Conservation (phyloP, 1,140 invertebrate genomes). For the Bombus difficillimus region DNA sequence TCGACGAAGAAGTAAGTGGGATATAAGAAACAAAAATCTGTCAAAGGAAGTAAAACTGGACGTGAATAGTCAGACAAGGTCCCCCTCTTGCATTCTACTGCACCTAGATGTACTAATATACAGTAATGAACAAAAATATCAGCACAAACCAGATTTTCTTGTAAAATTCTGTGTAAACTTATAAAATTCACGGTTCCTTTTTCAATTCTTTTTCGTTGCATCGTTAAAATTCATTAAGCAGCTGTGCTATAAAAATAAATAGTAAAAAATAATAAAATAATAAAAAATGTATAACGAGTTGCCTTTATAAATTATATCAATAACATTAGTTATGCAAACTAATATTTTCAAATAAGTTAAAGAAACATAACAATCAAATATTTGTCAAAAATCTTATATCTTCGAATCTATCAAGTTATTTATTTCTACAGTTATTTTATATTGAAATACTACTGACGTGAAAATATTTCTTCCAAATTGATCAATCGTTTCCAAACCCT, state of each 20-base stretch:
- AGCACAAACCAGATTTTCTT: not conserved
- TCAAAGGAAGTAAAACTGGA: constrained; percentile 15
- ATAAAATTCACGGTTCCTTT: not conserved
- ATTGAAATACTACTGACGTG: not conserved
- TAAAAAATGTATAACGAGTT: not conserved
- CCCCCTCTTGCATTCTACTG: constrained; percentile 10
- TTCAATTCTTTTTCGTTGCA: not conserved
- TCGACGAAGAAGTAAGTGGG: not conserved
- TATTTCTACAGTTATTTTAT: not conserved
- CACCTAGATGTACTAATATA: constrained; percentile 29
- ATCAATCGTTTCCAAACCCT: not conserved
- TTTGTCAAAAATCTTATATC: too few species aligned
- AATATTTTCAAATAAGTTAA: too few species aligned
- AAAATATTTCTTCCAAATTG: not conserved
- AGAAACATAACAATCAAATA: too few species aligned
- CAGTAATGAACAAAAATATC: not conserved
- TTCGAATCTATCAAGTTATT: too few species aligned
- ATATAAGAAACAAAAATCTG: not conserved
- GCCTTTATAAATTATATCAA: not conserved
- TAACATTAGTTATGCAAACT: not conserved
- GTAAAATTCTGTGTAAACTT: not conserved
- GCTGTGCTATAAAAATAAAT: not conserved
- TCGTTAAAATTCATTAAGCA: too few species aligned
- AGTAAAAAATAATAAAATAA: not conserved
- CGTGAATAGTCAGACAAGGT: constrained; percentile 22